Evolutionary conservation across 2,888 invertebrate species (phyloP).

Genomic region (Stegophylla sp.): DNA sequence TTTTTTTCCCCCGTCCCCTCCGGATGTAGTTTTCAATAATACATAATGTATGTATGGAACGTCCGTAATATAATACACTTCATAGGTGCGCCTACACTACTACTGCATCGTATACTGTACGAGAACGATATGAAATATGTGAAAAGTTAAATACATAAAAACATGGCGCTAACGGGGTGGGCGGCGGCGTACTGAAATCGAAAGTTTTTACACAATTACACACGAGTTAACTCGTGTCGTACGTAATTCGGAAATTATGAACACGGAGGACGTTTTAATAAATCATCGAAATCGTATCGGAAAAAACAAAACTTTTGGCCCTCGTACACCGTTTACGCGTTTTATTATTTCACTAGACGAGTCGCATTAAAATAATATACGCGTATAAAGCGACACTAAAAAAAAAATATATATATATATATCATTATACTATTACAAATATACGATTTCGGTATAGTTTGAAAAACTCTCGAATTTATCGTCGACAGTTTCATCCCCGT

Average conservation of each 20-base stretch:
- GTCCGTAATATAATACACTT: slow-evolving; percentile 20
- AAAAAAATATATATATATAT: too few relatives aligned
- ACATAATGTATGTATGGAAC: background rate
- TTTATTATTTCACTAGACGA: background rate
- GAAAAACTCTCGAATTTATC: too few relatives aligned
- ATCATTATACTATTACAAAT: background rate
- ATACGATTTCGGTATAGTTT: too few relatives aligned
- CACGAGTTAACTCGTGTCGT: slow-evolving; percentile 10
- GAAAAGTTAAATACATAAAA: slow-evolving; percentile 47
- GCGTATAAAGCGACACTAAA: background rate
- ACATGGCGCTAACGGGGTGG: background rate
- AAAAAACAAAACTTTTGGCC: slow-evolving; percentile 33
- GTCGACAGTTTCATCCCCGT: too few relatives aligned
- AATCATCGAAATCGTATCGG: slow-evolving; percentile 31
- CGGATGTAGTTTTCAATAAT: slow-evolving; percentile 16
- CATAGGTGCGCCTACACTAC: background rate
- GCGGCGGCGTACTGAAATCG: slow-evolving; percentile 32
- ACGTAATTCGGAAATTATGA: slow-evolving; percentile 45
- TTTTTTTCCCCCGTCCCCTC: background rate
- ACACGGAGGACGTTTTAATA: slow-evolving; percentile 27
- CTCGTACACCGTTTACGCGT: background rate
- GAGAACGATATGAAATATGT: slow-evolving; percentile 19
- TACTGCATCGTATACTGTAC: background rate
- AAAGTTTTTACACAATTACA: slow-evolving; percentile 43
- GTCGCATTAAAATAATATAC: slow-evolving; percentile 10